phyloP scores from a whole-genome alignment of 2,797 vertebrate species.

The Alosa sapidissima region DNA sequence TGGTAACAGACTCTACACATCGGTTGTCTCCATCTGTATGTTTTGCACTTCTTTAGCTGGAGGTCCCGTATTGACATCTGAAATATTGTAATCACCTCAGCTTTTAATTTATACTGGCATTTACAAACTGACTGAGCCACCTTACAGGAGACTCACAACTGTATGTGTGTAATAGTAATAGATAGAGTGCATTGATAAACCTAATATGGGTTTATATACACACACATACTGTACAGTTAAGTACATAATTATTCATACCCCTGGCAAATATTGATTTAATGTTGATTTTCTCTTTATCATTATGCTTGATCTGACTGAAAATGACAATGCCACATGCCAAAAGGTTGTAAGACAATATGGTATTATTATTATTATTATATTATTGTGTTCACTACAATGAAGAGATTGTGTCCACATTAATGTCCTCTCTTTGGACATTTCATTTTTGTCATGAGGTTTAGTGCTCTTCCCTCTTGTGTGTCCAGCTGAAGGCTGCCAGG shows the following conservation, averaged over 20 bases:
- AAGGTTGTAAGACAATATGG: too few species aligned
- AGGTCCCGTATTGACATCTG: background rate
- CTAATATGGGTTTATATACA: too few species aligned
- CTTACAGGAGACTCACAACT: background rate
- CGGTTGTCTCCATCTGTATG: background rate
- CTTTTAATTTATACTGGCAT: background rate
- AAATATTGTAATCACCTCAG: background rate
- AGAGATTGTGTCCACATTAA: background rate
- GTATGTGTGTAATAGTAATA: too few species aligned
- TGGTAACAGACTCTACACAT: background rate
- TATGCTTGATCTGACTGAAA: too few species aligned
- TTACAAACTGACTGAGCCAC: background rate
- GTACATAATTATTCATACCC: too few species aligned
- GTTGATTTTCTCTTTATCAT: too few species aligned
- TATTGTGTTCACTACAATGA: background rate
- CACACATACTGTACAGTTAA: too few species aligned
- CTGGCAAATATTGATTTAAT: too few species aligned
- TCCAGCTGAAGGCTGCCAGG: slow-evolving; percentile 81
- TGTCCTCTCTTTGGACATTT: background rate
- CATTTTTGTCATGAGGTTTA: background rate
- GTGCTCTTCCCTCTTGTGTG: background rate
- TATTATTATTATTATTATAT: too few species aligned
- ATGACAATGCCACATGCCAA: too few species aligned
- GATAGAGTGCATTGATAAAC: too few species aligned
- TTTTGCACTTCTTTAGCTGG: background rate